Conservation (phyloP, 2,113 vertebrate species). For the Ciconia maguari region DNA sequence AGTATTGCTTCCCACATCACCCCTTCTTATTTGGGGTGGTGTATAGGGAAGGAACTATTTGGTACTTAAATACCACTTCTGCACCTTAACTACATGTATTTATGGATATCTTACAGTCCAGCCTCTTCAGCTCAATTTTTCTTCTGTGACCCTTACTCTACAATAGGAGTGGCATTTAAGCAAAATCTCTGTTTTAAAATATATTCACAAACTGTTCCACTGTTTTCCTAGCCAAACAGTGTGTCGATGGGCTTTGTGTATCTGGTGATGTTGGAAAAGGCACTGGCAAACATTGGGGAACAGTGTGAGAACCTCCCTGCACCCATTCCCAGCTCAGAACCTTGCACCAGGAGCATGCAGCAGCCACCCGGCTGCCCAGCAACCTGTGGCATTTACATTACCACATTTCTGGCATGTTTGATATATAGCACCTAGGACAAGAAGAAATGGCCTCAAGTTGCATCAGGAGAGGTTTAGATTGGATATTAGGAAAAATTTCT, state of each 20-base stretch:
- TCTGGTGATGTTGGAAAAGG: neutral
- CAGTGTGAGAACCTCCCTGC: neutral
- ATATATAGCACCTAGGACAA: no score
- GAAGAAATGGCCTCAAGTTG: no score
- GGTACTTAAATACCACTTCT: neutral
- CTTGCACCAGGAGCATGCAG: neutral
- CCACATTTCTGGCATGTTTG: neutral
- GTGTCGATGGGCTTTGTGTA: neutral
- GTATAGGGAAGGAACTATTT: neutral
- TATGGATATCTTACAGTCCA: neutral
- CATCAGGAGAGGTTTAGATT: no score
- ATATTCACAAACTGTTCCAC: neutral
- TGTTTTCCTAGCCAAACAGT: neutral
- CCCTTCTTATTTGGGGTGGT: neutral
- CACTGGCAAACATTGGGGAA: neutral
- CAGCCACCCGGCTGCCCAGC: neutral
- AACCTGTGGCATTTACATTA: neutral
- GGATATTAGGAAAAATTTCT: no score
- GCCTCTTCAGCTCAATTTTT: neutral
- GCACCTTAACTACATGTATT: neutral
- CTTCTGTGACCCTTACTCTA: neutral
- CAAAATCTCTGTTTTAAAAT: neutral
- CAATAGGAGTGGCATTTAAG: neutral
- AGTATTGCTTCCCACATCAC: neutral
- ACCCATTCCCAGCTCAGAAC: neutral